A percentile compares a stretch with the other conserved stretches of the same genome.
Conservation (phyloP, 2,888 invertebrate genomes). For the Torymus auratus region DNA sequence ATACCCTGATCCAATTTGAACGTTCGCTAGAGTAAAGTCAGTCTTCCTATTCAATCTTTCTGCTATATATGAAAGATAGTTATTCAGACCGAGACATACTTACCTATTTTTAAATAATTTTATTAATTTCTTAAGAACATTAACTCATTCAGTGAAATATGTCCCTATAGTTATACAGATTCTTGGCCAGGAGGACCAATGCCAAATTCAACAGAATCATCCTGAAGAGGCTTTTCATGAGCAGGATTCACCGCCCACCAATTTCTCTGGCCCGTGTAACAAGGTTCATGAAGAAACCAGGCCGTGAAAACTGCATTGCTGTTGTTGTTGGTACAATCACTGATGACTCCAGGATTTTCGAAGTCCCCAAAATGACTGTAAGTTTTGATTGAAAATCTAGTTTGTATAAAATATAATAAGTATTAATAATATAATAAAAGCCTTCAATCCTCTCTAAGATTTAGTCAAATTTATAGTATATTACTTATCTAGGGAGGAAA, state of each 20-base stretch:
- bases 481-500: too few relatives aligned
- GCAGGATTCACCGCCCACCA: slow-evolving; percentile 95
- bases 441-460: too few relatives aligned
- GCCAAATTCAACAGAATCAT: slow-evolving; percentile 98
- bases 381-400: slow-evolving; percentile 58
- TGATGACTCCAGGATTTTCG: slow-evolving; percentile 94
- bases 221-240: slow-evolving; percentile 97
- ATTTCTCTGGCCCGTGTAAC: slow-evolving; percentile 93
- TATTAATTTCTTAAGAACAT: neutral
- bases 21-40: slow-evolving; percentile 72
- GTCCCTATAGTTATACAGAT: slow-evolving; percentile 90
- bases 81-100: slow-evolving; percentile 69
- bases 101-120: neutral
- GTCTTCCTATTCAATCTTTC: slow-evolving; percentile 72
- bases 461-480: too few relatives aligned
- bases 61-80: slow-evolving; percentile 61
- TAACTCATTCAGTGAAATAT: neutral
- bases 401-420: too few relatives aligned
- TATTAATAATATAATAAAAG: too few relatives aligned
- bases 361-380: slow-evolving; percentile 93
- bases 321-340: slow-evolving; percentile 97
- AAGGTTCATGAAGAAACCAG: slow-evolving; percentile 91
- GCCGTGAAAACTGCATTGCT: slow-evolving; percentile 90
- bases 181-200: slow-evolving; percentile 96
- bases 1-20: slow-evolving; percentile 73